These are phyloP conservation scores for Willowsia nigromaculata DNA, from an alignment of 2,888 invertebrate species.

Conservation along the genomic window DNA sequence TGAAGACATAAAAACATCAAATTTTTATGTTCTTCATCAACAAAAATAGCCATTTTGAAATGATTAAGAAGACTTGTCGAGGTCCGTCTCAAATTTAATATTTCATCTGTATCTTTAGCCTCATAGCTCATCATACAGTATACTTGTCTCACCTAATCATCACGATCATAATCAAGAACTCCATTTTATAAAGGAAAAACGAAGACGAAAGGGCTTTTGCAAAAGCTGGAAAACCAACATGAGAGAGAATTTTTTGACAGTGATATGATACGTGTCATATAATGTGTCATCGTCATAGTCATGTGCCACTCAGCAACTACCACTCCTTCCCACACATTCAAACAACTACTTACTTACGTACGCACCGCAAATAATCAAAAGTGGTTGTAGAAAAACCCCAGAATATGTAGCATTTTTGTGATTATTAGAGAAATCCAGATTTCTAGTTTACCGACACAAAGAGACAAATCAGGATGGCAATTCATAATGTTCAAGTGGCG, in stretches of 20 bases:
- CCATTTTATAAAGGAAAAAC: not conserved
- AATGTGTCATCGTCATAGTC: conserved; percentile 44
- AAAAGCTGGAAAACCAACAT: not conserved
- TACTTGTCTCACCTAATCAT: not conserved
- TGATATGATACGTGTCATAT: conserved; percentile 44
- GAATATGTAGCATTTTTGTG: not conserved
- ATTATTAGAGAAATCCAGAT: not conserved
- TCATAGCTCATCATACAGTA: not conserved
- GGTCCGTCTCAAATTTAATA: not conserved
- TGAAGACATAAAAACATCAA: not conserved
- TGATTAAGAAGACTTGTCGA: not conserved
- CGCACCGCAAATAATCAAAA: not conserved
- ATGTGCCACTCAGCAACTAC: conserved; percentile 30
- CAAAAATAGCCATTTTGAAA: not conserved
- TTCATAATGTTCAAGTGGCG: conserved; percentile 6
- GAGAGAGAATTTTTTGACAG: not conserved
- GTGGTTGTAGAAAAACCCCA: not conserved
- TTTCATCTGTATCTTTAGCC: not conserved
- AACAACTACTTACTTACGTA: not conserved
- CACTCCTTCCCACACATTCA: not conserved
- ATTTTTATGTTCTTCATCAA: not conserved
- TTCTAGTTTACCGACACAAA: not conserved
- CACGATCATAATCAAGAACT: not conserved
- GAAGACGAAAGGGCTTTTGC: not conserved
- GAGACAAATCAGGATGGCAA: not conserved